phyloP scores from a whole-genome alignment of 1,140 invertebrate genomes.

The Magallana angulata region DNA sequence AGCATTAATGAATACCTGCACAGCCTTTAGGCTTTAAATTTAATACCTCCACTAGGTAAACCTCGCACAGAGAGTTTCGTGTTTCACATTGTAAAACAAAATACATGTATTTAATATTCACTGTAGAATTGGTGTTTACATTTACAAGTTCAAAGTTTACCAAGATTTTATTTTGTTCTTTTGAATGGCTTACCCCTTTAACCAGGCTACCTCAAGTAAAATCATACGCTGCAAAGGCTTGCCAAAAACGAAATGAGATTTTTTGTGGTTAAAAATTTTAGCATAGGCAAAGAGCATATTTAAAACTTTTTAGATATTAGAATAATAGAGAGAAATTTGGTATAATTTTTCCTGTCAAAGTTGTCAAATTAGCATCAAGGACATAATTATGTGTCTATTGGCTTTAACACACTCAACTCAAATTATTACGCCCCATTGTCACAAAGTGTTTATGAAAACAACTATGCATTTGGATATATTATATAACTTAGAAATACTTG shows the following conservation, averaged over 20 bases:
- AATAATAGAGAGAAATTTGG: background rate
- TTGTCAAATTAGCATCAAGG: background rate
- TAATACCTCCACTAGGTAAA: no score
- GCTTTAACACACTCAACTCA: no score
- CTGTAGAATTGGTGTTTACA: no score
- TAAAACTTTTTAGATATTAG: no score
- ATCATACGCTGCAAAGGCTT: background rate
- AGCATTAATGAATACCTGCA: background rate
- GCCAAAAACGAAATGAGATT: background rate
- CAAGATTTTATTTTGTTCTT: background rate
- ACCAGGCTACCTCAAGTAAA: conserved; percentile 13
- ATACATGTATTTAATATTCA: no score
- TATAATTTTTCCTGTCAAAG: background rate
- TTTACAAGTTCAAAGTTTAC: background rate
- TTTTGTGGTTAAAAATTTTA: background rate
- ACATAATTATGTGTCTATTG: background rate
- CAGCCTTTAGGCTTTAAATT: background rate
- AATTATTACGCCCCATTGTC: no score
- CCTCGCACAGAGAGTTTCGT: no score
- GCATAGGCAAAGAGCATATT: no score
- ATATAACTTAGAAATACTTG: no score
- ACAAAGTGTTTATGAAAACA: no score
- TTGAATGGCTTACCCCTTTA: background rate
- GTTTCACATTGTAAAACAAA: no score
- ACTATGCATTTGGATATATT: no score